phyloP scores from a whole-genome alignment of 2,888 invertebrate genomes.

The Melinopterus prodromus region DNA sequence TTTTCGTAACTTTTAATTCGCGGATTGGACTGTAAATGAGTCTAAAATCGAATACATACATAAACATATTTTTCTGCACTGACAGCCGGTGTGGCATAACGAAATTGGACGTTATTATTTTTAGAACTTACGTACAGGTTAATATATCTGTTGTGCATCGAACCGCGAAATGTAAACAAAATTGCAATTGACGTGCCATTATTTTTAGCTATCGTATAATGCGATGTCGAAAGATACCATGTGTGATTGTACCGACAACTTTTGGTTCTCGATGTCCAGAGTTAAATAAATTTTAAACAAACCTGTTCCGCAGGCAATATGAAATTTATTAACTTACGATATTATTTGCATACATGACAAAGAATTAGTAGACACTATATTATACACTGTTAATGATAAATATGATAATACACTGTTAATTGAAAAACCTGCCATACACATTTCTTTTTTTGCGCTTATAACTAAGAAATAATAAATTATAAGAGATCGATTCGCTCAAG shows the following conservation, averaged over 20 bases:
- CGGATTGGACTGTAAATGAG: too few relatives aligned
- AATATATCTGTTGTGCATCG: neutral
- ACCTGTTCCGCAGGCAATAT: neutral
- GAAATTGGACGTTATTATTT: neutral
- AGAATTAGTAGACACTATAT: neutral
- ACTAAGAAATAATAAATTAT: too few relatives aligned
- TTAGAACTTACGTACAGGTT: neutral
- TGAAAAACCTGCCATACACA: too few relatives aligned
- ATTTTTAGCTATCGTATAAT: neutral
- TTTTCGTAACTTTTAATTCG: too few relatives aligned
- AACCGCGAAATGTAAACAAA: constrained; percentile 4
- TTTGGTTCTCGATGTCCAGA: neutral
- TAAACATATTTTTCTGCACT: too few relatives aligned
- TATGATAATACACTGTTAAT: too few relatives aligned
- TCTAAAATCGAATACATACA: too few relatives aligned
- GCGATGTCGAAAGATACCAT: neutral
- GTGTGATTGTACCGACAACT: neutral
- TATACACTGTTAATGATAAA: neutral
- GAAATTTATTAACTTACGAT: neutral
- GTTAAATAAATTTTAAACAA: neutral
- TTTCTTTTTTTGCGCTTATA: too few relatives aligned
- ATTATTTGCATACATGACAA: neutral
- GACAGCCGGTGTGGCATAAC: neutral
- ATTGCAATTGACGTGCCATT: constrained; percentile 4
- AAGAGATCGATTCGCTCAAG: too few relatives aligned